Percentiles rank a stretch among this genome's conserved stretches.
Evolutionary conservation across 2,888 invertebrate genomes (phyloP).

Genomic region (Sesamia inferens): DNA sequence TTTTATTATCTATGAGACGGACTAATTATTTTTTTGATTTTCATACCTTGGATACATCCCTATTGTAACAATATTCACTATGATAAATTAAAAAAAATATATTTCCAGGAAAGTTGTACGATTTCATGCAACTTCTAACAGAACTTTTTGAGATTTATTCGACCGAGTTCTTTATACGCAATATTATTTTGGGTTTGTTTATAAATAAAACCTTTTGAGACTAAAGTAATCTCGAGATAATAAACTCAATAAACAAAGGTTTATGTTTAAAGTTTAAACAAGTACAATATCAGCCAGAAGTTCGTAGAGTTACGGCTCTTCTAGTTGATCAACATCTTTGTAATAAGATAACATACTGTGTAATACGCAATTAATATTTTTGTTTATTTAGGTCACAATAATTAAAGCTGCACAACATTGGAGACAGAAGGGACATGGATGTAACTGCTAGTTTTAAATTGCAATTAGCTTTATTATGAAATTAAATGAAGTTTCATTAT

Average conservation of each 20-base stretch:
- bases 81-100: not conserved
- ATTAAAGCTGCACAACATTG: slow-evolving; percentile 60
- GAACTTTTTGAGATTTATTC: slow-evolving; percentile 39
- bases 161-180: slow-evolving; percentile 39
- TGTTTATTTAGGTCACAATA: slow-evolving; percentile 82
- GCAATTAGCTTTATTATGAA: slow-evolving; percentile 55
- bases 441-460: slow-evolving; percentile 66
- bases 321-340: slow-evolving; percentile 57
- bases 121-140: not conserved
- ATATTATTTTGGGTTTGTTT: slow-evolving; percentile 47
- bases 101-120: not conserved
- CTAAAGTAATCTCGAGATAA: slow-evolving; percentile 62
- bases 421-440: slow-evolving; percentile 44
- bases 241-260: slow-evolving; percentile 64
- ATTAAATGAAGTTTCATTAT: slow-evolving; percentile 45
- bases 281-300: slow-evolving; percentile 62
- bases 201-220: slow-evolving; percentile 58
- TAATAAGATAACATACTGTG: slow-evolving; percentile 64
- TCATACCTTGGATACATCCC: too few species aligned
- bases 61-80: not conserved
- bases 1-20: too few species aligned
- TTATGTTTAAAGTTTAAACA: slow-evolving; percentile 64
- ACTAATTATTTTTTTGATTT: too few species aligned
- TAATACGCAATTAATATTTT: slow-evolving; percentile 82
- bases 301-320: slow-evolving; percentile 56